phyloP scores from a whole-genome alignment of 2,797 vertebrate species.

The Luscinia megarhynchos region DNA sequence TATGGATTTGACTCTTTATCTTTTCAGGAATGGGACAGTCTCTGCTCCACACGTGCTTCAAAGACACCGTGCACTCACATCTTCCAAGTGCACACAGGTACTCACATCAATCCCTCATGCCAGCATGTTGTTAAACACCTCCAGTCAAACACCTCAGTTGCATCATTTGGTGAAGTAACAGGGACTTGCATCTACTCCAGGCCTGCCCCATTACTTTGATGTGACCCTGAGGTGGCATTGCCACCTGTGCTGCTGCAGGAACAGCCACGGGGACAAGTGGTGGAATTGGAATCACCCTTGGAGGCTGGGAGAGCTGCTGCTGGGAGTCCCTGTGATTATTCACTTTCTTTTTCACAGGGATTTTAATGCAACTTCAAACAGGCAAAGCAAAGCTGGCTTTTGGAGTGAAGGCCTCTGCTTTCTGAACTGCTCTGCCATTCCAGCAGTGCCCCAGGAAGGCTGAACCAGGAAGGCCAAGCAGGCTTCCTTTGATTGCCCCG shows the following conservation, averaged over 20 bases:
- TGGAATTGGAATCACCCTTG: background rate
- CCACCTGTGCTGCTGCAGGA: background rate
- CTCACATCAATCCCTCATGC: background rate
- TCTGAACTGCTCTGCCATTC: background rate
- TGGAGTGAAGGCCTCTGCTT: background rate
- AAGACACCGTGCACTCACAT: background rate
- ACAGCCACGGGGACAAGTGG: background rate
- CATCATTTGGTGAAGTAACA: background rate
- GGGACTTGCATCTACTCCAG: background rate
- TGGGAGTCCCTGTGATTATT: background rate
- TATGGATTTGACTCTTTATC: background rate
- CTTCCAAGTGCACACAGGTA: background rate
- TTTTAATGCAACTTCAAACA: background rate
- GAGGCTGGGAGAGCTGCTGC: background rate
- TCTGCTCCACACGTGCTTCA: background rate
- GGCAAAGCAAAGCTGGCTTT: background rate
- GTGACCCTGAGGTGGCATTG: background rate
- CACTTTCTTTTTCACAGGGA: background rate
- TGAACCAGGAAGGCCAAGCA: background rate
- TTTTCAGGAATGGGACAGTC: background rate
- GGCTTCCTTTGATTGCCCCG: background rate
- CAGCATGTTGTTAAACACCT: background rate
- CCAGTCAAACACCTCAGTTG: background rate
- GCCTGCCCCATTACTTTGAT: background rate
- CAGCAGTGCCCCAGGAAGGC: background rate